Evolutionary conservation across 2,113 vertebrate genomes (phyloP).

Genomic region (Erpornis zantholeuca): DNA sequence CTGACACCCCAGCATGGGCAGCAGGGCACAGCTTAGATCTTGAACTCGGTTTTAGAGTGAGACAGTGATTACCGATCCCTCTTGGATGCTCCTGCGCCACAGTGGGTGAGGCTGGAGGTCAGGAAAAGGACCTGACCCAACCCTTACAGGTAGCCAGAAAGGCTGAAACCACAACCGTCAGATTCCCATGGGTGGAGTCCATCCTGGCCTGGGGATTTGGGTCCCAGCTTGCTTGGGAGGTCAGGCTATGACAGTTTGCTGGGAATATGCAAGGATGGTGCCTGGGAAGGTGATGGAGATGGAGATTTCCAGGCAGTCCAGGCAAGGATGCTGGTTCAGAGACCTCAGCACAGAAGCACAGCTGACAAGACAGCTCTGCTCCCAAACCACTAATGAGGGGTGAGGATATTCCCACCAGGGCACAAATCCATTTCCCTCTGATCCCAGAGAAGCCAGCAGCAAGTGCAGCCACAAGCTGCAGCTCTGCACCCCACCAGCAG

Average conservation of each 20-base stretch:
- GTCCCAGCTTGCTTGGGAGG: neutral
- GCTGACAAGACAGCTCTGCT: neutral
- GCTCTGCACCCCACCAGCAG: neutral
- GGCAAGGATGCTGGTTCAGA: rapidly evolving
- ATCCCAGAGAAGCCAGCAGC: neutral
- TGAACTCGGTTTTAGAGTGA: neutral
- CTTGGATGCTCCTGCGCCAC: neutral
- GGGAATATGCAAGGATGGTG: neutral
- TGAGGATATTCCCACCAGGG: neutral
- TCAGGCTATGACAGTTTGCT: rapidly evolving
- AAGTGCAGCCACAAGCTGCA: neutral
- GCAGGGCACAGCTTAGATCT: neutral
- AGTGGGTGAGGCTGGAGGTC: neutral
- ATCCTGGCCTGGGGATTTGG: neutral
- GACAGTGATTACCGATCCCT: rapidly evolving
- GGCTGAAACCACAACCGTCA: neutral
- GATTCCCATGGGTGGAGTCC: rapidly evolving
- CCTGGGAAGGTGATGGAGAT: neutral
- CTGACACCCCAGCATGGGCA: neutral
- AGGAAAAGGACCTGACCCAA: neutral
- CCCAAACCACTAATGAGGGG: neutral
- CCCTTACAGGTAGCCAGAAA: neutral
- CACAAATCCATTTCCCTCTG: neutral
- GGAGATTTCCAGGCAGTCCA: neutral
- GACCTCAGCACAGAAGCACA: neutral